These are phyloP conservation scores for Neoseiulus cucumeris DNA, from an alignment of 1,140 invertebrate species.

Conservation along the genomic window DNA sequence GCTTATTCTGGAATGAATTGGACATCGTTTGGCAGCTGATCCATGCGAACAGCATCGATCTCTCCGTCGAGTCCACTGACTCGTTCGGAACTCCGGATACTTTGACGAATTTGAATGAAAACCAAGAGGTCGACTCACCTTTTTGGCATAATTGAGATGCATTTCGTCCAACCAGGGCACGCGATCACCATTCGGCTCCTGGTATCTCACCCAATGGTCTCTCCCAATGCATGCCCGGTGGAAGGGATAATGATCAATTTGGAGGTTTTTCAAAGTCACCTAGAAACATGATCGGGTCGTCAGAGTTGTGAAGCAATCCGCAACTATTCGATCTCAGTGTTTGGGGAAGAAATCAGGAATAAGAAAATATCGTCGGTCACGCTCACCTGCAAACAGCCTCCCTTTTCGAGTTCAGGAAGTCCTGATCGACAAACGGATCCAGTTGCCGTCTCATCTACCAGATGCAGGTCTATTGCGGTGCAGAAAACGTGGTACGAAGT, in stretches of 20 bases:
- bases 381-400: constrained; percentile 16
- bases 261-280: constrained; percentile 58
- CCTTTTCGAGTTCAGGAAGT: constrained; percentile 14
- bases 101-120: constrained; percentile 9
- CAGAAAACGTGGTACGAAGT: constrained; percentile 93
- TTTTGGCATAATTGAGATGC: constrained; percentile 25
- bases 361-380: constrained; percentile 2
- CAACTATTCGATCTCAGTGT: constrained; percentile 30
- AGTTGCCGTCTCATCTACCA: constrained; percentile 60
- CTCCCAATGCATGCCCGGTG: constrained; percentile 65
- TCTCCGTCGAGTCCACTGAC: constrained; percentile 15
- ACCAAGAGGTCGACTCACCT: constrained; percentile 12
- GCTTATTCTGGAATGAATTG: constrained; percentile 19
- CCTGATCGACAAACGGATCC: constrained; percentile 43
- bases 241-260: constrained; percentile 91
- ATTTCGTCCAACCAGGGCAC: constrained; percentile 30
- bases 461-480: constrained; percentile 79
- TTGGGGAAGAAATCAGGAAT: constrained; percentile 37
- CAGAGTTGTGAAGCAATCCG: constrained; percentile 57
- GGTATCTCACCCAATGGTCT: constrained; percentile 54
- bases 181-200: constrained; percentile 27
- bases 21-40: constrained; percentile 17
- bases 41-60: constrained; percentile 16
- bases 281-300: constrained; percentile 82
- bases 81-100: background rate